Evolutionary conservation across 2,113 vertebrate genomes (phyloP), one percentile per base, ranked within the genome.

Genomic region (Grantiella picta): DNA sequence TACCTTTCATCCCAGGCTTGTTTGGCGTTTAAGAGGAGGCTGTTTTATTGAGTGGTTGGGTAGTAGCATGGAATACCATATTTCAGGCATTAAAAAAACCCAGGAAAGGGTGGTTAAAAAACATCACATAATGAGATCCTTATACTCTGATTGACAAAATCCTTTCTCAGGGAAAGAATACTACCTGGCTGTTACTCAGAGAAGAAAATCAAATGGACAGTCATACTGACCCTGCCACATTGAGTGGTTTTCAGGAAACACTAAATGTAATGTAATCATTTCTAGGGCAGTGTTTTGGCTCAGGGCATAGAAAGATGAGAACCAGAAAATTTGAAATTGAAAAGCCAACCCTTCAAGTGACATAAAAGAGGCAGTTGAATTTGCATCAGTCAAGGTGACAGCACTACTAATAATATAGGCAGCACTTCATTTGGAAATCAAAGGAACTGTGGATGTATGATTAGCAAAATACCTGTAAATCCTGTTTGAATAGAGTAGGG

Each of bases 381-480:
- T 83, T 93, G 15, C 28, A 86, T 31, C 33, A 66, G 38, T 66
- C 35, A 76, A 63, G 17, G n/a, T 88, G 75, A 90, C 79, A 93
- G 15, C 31, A 49, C 33, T 91, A 47, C 83, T 80, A 83, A 64
- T 63, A 91, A 75, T 47, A 77, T 28, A 85, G 29, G 14, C 45
- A 82, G n/a, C 24, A 59, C 0, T 53, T 92, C 7, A 59, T 81
- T 84, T 88, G 68, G n/a, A 91, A 94, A 84, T 84, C 56, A 89
- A 96, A 88, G 40, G 29, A 92, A 71, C 19, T n/a, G 21, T 60
- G 71, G 25, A 83, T 52, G 27, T 69, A 59, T 40, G 42, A 90
- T 82, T 91, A 85, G 35, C 45, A 92, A 96, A 96, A 92, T 78
- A 89, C 65, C 53, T 89, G 83, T 57, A 97, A 92, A 90, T 91